Conservation (phyloP, 2,888 invertebrate genomes). For the Idaea dimidiata region DNA sequence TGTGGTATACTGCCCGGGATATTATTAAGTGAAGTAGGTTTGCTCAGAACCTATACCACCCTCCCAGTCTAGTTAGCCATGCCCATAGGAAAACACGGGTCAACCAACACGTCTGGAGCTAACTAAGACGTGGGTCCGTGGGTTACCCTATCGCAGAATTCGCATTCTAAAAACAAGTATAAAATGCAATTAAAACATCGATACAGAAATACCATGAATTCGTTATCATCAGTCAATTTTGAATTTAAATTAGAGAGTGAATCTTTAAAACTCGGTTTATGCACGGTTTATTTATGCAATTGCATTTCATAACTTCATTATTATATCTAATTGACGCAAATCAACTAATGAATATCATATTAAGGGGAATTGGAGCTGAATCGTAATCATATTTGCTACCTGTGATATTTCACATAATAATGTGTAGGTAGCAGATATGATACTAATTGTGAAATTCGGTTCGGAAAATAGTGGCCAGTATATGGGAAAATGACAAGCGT, state of each 20-base stretch:
- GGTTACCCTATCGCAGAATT: background rate
- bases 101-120: too few species aligned
- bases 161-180: background rate
- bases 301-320: slow-evolving; percentile 57
- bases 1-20: too few species aligned
- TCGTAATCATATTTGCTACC: too few species aligned
- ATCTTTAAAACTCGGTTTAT: slow-evolving; percentile 58
- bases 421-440: background rate
- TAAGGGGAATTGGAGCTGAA: slow-evolving; percentile 7
- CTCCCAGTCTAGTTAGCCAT: too few species aligned
- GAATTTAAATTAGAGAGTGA: slow-evolving; percentile 63
- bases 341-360: slow-evolving; percentile 33
- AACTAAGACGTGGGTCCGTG: too few species aligned
- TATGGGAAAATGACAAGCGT: background rate
- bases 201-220: slow-evolving; percentile 46
- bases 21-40: too few species aligned
- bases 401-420: too few species aligned
- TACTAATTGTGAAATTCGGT: background rate
- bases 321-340: slow-evolving; percentile 49
- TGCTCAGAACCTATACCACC: too few species aligned
- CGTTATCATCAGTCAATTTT: slow-evolving; percentile 51
- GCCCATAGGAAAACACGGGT: too few species aligned
- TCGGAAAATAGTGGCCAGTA: background rate
- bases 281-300: slow-evolving; percentile 63
- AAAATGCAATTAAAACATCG: slow-evolving; percentile 20